A percentile compares a stretch with the other conserved stretches of the same genome.
Conservation (phyloP, 2,113 vertebrate genomes). For the Corythoichthys intestinalis region DNA sequence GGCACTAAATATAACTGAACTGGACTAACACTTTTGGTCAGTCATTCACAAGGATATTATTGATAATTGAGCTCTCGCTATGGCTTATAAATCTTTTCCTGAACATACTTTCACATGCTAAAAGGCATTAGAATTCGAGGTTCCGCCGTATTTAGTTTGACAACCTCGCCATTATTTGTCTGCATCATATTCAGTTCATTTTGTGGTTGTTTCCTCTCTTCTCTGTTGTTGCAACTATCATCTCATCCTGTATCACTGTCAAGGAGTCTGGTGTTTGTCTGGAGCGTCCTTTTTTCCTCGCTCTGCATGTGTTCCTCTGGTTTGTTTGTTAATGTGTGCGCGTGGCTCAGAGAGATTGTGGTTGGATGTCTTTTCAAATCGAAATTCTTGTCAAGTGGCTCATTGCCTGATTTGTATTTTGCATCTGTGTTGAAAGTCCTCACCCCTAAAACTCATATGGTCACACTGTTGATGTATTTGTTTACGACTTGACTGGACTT, state of each 20-base stretch:
- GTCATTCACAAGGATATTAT: not conserved
- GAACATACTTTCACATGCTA: not conserved
- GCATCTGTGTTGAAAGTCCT: not conserved
- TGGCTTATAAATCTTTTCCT: not conserved
- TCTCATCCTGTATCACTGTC: slow-evolving; percentile 31
- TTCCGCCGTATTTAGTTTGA: not conserved
- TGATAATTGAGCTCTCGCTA: not conserved
- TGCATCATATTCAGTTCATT: slow-evolving; percentile 5
- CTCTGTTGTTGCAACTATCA: slow-evolving; percentile 30
- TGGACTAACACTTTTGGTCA: not conserved
- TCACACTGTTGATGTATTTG: slow-evolving; percentile 2
- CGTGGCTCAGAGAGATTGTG: slow-evolving; percentile 11
- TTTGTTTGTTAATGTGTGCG: slow-evolving; percentile 22
- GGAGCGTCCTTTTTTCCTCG: slow-evolving; percentile 29
- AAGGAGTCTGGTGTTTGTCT: slow-evolving; percentile 26
- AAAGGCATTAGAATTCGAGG: not conserved
- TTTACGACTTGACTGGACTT: slow-evolving; percentile 31
- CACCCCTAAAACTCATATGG: not conserved
- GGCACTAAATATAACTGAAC: not conserved
- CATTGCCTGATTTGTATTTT: slow-evolving; percentile 58
- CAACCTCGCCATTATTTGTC: not conserved
- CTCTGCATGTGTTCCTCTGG: slow-evolving; percentile 48
- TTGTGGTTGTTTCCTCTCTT: slow-evolving; percentile 28
- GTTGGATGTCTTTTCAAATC: slow-evolving; percentile 30
- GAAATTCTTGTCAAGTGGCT: slow-evolving; percentile 33